These are phyloP conservation scores for Idaea aversata DNA, from an alignment of 2,888 invertebrate genomes.

Conservation along the genomic window DNA sequence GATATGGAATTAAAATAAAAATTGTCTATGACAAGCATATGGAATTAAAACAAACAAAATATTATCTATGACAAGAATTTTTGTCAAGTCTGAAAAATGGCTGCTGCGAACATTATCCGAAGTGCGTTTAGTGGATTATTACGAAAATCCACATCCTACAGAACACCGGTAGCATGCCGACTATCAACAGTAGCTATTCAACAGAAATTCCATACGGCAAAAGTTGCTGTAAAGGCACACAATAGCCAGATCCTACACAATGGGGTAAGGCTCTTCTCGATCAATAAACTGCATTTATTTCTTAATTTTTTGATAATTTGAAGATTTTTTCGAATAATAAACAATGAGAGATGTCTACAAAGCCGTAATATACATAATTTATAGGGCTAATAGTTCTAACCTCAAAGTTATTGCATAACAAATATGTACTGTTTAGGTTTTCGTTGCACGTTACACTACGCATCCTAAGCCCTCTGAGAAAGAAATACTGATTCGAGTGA, in stretches of 20 bases:
- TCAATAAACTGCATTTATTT: constrained; percentile 42
- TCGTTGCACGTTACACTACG: constrained; percentile 51
- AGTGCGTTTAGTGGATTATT: constrained; percentile 71
- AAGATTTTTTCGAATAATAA: neutral
- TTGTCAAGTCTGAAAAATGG: constrained; percentile 67
- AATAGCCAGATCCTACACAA: constrained; percentile 50
- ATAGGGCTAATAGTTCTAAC: constrained; percentile 48
- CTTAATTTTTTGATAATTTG: constrained; percentile 2
- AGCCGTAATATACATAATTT: neutral
- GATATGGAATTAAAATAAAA: neutral
- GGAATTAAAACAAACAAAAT: neutral
- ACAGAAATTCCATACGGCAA: constrained; percentile 60
- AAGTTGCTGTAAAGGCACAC: constrained; percentile 46
- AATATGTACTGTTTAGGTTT: constrained; percentile 75
- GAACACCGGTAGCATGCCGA: constrained; percentile 66
- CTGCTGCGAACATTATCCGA: constrained; percentile 71
- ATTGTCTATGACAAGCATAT: constrained; percentile 27
- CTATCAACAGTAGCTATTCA: constrained; percentile 64
- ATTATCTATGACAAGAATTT: constrained; percentile 31
- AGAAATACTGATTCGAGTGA: constrained; percentile 88
- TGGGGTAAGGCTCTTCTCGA: constrained; percentile 57
- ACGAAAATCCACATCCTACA: constrained; percentile 63
- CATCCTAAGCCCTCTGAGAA: constrained; percentile 79
- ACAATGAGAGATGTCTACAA: neutral
- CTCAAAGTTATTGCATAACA: constrained; percentile 77